A percentile compares a stretch with the other conserved stretches of the same genome.
Evolutionary conservation across 2,113 vertebrate genomes (phyloP).

Genomic region (Poeciliopsis retropinna): DNA sequence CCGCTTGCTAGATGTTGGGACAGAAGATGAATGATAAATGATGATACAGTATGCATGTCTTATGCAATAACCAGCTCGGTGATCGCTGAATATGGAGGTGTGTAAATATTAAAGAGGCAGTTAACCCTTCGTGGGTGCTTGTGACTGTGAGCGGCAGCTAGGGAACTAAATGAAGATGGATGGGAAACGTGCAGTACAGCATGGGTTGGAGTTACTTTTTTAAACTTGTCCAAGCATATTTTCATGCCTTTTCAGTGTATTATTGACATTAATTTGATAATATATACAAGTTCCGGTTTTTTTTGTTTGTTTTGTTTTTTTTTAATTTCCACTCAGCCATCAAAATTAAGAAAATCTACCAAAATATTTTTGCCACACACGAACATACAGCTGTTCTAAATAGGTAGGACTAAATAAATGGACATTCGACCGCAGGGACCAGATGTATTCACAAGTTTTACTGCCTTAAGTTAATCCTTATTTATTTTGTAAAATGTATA

Average conservation of each 20-base stretch:
- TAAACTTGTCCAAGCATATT: neutral
- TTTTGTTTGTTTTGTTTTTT: too few relatives aligned
- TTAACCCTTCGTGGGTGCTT: neutral
- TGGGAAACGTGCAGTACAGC: neutral
- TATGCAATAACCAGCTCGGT: slow-evolving; percentile 20
- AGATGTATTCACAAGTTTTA: neutral
- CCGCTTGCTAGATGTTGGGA: slow-evolving; percentile 3
- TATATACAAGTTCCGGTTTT: neutral
- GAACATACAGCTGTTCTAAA: too few relatives aligned
- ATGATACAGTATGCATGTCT: slow-evolving; percentile 15
- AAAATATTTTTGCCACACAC: too few relatives aligned
- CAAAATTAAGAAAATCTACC: too few relatives aligned
- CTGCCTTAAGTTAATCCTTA: neutral
- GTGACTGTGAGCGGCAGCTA: neutral
- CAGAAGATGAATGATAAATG: slow-evolving; percentile 14
- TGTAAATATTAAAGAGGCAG: slow-evolving; percentile 1
- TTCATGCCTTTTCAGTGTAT: neutral
- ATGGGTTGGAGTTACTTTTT: neutral
- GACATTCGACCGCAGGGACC: neutral
- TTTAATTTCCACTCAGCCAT: too few relatives aligned
- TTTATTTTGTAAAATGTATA: neutral
- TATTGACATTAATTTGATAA: neutral
- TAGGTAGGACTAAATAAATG: neutral
- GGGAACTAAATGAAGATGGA: neutral
- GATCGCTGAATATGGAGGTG: slow-evolving; percentile 9